Evolutionary conservation across 2,888 invertebrate genomes (phyloP), one percentile per base, ranked within the genome.

Genomic region (Tuberolachnus salignus): DNA sequence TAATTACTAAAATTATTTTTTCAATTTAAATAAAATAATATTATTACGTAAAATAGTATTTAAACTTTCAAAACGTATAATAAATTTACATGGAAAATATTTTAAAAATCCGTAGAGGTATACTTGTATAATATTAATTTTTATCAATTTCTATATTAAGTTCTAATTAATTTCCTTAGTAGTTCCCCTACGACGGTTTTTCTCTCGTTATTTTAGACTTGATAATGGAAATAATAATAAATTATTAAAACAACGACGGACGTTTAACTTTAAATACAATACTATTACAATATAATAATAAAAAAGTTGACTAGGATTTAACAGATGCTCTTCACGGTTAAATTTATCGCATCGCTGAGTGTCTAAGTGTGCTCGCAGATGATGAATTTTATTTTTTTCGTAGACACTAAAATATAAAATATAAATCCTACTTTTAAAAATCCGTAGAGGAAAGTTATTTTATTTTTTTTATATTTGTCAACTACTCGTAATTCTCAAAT

Each of bases 171-270:
- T 34, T 34, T 6, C 6, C 34, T 4, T 3, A 34, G 34, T 4
- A 3, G 34, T 34, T 34, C 6, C n/a, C n/a, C n/a, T n/a, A n/a
- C 34, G 34, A 34, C n/a, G n/a, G 34, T 34, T 34, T 34, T 6
- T 3, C 6, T 34, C 6, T 6, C 34, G 34, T 34, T 34, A 3
- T 34, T 34, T 34, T 34, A 3, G n/a, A n/a, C n/a, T n/a, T n/a
- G n/a, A n/a, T n/a, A n/a, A 3, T 1, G 16, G 23, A 53, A 19
- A 10, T 11, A 55, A 55, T 19, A 26, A 34, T 59, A 34, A 59
- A 59, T 59, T 59, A 59, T 26, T 59, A 64, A 16, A 19, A 42
- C 19, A 63, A 42, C 63, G 63, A 49, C 16, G 16, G 23, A 23
- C 23, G 19, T 63, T 63, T 44, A 19, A 14, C 13, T 3, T 19